Conservation (phyloP, 2,888 invertebrate genomes). For the Sipha maydis region DNA sequence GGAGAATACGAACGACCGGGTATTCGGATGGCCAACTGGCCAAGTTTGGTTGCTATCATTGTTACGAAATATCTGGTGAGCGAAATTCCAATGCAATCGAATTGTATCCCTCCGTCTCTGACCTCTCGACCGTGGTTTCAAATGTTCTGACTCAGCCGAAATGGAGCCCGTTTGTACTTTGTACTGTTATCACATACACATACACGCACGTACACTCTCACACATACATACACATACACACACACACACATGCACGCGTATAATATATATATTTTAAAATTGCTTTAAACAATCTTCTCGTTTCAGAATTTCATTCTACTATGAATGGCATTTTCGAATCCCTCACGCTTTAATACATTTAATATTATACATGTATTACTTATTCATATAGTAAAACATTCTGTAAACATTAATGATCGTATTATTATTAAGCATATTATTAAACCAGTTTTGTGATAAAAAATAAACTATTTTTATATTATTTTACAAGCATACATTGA, state of each 20-base stretch:
- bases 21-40: conserved; percentile 28
- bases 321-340: no score
- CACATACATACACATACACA: neutral
- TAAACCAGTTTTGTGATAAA: no score
- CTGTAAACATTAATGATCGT: no score
- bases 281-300: neutral
- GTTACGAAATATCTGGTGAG: conserved; percentile 33
- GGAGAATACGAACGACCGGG: conserved; percentile 20
- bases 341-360: no score
- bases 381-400: no score
- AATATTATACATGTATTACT: no score
- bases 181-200: neutral
- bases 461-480: no score
- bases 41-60: conserved; percentile 23
- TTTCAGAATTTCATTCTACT: neutral
- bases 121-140: neutral
- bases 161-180: neutral
- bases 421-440: no score
- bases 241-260: neutral
- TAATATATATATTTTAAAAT: neutral
- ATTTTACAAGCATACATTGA: no score
- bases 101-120: neutral
- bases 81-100: conserved; percentile 19
- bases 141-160: conserved; percentile 8
- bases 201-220: neutral